Conservation (phyloP, 2,113 vertebrate species). For the Ramphastos sulfuratus region DNA sequence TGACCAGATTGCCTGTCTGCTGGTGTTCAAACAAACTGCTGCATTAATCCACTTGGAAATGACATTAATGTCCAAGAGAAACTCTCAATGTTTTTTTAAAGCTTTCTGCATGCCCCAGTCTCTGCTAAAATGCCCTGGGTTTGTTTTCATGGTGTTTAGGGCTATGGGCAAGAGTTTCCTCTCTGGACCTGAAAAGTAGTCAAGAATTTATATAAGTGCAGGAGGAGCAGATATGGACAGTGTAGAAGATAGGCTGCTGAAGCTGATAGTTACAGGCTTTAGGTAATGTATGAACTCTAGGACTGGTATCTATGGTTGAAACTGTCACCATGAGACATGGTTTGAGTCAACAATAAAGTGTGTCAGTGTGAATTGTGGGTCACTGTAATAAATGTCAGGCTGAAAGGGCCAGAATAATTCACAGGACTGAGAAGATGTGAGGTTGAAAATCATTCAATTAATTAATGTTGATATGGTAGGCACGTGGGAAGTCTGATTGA, state of each 20-base stretch:
- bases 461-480: conserved; percentile 7
- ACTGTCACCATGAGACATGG: not conserved
- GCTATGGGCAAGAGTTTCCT: not conserved
- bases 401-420: conserved; percentile 36
- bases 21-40: not conserved
- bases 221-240: not conserved
- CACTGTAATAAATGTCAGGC: conserved; percentile 23
- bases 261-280: not conserved
- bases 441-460: not conserved
- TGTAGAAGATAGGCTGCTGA: not conserved
- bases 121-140: not conserved
- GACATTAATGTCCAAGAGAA: not conserved
- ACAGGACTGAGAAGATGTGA: not conserved
- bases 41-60: not conserved
- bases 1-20: not conserved
- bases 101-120: not conserved
- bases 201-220: not conserved
- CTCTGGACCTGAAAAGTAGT: not conserved
- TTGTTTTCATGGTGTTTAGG: not conserved
- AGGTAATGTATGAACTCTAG: not conserved
- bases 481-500: not conserved
- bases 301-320: not conserved
- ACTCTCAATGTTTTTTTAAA: not conserved
- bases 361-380: not conserved
- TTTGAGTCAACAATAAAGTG: not conserved